These are phyloP conservation scores for Chunga burmeisteri DNA, from an alignment of 2,113 vertebrate species.

Conservation along the genomic window DNA sequence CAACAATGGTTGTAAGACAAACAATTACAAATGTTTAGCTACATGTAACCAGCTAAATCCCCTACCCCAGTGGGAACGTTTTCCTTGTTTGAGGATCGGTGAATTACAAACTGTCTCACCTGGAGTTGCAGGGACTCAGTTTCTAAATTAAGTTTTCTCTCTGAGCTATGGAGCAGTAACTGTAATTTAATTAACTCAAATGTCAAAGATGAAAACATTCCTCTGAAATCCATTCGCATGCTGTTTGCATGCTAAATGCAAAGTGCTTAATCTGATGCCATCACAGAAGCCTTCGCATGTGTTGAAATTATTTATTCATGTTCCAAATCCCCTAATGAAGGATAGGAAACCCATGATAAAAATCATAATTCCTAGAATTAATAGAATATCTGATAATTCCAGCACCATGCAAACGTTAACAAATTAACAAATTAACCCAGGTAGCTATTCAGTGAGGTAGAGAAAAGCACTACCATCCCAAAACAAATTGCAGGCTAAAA, in stretches of 20 bases:
- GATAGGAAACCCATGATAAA: neutral
- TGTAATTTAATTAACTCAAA: slow-evolving; percentile 12
- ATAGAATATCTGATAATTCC: neutral
- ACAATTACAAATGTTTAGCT: neutral
- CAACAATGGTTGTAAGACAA: neutral
- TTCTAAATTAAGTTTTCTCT: slow-evolving; percentile 29
- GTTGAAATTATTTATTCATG: neutral
- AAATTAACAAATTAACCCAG: neutral
- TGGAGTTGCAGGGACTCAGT: neutral
- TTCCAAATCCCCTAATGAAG: neutral
- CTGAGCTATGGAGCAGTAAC: neutral
- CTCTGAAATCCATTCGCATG: neutral
- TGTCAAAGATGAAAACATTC: neutral
- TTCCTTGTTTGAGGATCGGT: neutral
- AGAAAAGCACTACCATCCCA: neutral
- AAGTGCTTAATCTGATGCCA: neutral
- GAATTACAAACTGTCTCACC: neutral
- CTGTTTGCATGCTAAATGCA: neutral
- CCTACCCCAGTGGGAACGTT: neutral
- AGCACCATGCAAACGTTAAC: neutral
- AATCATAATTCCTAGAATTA: neutral
- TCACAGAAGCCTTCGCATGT: neutral
- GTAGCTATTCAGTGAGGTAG: neutral
- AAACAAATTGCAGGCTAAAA: neutral
- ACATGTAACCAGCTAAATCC: neutral